Percentiles rank a stretch among this genome's conserved stretches.
Conservation (phyloP, 2,888 invertebrate species). For the Cantharis nigra region DNA sequence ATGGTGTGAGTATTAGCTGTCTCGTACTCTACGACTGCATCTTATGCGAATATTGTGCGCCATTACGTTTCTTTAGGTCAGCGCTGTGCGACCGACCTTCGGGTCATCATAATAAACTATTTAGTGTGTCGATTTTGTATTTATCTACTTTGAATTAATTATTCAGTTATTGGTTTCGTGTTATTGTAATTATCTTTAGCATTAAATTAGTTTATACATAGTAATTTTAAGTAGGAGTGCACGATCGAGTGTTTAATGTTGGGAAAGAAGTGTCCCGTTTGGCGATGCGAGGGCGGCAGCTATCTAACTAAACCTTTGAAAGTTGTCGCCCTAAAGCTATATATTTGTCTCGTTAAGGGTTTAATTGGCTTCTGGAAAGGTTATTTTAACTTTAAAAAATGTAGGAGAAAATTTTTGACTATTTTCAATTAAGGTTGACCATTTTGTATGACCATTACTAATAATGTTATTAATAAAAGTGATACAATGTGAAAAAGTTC, state of each 20-base stretch:
- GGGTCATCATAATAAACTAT: constrained; percentile 47
- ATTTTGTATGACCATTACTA: constrained; percentile 41
- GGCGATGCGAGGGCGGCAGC: constrained; percentile 23
- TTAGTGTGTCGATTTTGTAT: constrained; percentile 52
- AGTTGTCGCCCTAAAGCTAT: constrained; percentile 56
- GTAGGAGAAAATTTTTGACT: constrained; percentile 64
- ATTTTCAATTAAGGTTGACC: constrained; percentile 37
- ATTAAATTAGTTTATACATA: constrained; percentile 40
- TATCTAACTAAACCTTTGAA: constrained; percentile 18
- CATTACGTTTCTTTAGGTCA: constrained; percentile 56
- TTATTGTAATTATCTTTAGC: constrained; percentile 39
- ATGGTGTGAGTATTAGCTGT: constrained; percentile 59
- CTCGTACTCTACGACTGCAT: constrained; percentile 50
- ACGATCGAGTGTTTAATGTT: constrained; percentile 42
- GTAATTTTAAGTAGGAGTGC: constrained; percentile 39
- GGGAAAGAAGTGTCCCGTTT: constrained; percentile 34
- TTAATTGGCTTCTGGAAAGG: constrained; percentile 82
- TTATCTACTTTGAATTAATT: constrained; percentile 37
- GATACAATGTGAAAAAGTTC: constrained; percentile 41
- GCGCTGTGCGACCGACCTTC: constrained; percentile 45
- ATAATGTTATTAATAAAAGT: constrained; percentile 46
- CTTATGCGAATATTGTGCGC: constrained; percentile 57
- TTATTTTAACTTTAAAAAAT: constrained; percentile 79
- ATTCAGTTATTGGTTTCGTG: constrained; percentile 29
- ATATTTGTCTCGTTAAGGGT: constrained; percentile 70